A percentile compares a stretch with the other conserved stretches of the same genome.
Evolutionary conservation across 1,140 invertebrate species (phyloP).

Genomic region (Idris sp.): DNA sequence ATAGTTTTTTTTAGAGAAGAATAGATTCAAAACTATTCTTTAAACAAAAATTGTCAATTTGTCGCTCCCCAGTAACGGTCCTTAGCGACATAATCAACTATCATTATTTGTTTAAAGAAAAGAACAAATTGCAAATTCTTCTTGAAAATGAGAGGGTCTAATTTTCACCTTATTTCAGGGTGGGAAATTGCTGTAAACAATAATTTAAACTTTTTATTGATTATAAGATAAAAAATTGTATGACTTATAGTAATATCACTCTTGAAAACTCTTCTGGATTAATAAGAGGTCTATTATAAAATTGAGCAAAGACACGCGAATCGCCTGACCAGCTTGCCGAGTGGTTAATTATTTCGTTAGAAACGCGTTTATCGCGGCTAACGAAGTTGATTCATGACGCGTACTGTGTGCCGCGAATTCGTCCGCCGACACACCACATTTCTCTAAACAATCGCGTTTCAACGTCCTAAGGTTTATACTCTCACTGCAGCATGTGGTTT

Average conservation of each 20-base stretch:
- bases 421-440: constrained; percentile 56
- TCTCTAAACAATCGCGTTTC: constrained; percentile 41
- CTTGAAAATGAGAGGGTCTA: too few relatives aligned
- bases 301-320: constrained; percentile 58
- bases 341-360: constrained; percentile 58
- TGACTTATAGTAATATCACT: too few relatives aligned
- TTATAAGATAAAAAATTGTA: too few relatives aligned
- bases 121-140: too few relatives aligned
- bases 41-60: neutral
- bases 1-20: constrained; percentile 3
- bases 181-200: too few relatives aligned
- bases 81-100: neutral
- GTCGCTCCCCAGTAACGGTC: too few relatives aligned
- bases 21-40: constrained; percentile 9
- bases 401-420: constrained; percentile 38
- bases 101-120: too few relatives aligned
- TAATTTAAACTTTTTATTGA: too few relatives aligned
- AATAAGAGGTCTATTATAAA: constrained; percentile 47
- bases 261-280: constrained; percentile 5
- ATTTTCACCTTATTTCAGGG: too few relatives aligned
- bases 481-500: constrained; percentile 21
- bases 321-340: constrained; percentile 60
- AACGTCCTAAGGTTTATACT: constrained; percentile 16
- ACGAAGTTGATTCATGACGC: constrained; percentile 63
- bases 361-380: constrained; percentile 48